Base-by-base conservation (phyloP, 2,888 invertebrate genomes). In the Ecliptopera silaceata region DNA sequence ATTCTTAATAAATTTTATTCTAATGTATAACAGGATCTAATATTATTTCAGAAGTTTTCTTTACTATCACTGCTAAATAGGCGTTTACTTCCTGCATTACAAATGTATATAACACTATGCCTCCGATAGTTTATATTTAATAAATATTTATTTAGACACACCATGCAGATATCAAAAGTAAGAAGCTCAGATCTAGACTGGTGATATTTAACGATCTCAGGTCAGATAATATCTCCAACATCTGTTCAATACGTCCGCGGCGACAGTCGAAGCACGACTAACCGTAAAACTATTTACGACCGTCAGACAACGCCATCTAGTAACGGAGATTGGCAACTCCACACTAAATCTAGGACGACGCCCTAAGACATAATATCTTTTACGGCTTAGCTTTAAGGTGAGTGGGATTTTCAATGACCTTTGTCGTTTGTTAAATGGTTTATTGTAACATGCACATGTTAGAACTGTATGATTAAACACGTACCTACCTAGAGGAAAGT, bases 351-450 rank as follows among this genome's bases (percentile, higher is more conserved):
- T 71, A 64, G 64, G 56, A 69, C 66, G 74, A 69, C 71, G 74
- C 70, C 74, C 66, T 66, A 64, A 55, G 55, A 62, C 52, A 64
- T 77, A 79, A 80, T 74, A 77, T 74, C 71, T 84, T 87, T 89
- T 88, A 89, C 73, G 68, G 80, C 66, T 77, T 66, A 82, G 81
- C 77, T 77, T 66, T 73, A 70, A 74, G 79, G 79, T 76, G 77
- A 79, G 77, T 85, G 81, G 84, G 86, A 82, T 76, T 86, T n/a
- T 84, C 82, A 85, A 86, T 82, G 82, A 77, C 73, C 48, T 71
- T 51, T 64, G 80, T 81, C 81, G 81, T 86, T 84, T 78, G 73
- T 74, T 69, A 68, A 69, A 70, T 67, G 71, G 56, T 81, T 82
- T 75, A 74, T 64, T 70, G 66, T 56, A 61, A 66, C 42, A 54